phyloP scores from a whole-genome alignment of 1,140 invertebrate genomes.

The Oedothorax gibbosus region DNA sequence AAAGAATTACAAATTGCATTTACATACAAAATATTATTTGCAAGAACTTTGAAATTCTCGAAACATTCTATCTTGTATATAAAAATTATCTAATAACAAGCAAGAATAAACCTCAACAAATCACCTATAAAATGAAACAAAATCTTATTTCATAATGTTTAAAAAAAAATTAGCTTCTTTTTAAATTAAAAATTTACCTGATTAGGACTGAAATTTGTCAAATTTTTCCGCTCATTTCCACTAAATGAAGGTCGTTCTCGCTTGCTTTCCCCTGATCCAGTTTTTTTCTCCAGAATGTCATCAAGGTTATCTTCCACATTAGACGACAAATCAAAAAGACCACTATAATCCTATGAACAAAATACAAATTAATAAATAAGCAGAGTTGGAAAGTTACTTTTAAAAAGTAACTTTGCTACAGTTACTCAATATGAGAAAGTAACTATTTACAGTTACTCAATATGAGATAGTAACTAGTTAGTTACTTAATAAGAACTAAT shows the following conservation, averaged over 20 bases:
- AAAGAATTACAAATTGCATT: conserved; percentile 57
- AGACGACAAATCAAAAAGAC: conserved; percentile 77
- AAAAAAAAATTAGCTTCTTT: too few species aligned
- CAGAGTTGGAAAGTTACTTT: too few species aligned
- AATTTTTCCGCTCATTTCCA: conserved; percentile 71
- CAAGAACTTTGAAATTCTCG: too few species aligned
- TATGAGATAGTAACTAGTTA: too few species aligned
- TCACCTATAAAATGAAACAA: too few species aligned
- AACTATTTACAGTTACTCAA: too few species aligned
- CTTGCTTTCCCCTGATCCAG: conserved; percentile 55
- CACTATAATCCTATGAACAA: conserved; percentile 80
- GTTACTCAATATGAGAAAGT: background rate
- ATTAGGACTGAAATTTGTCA: conserved; percentile 85
- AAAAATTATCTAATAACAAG: background rate
- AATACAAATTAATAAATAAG: conserved; percentile 24
- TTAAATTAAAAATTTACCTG: conserved; percentile 72
- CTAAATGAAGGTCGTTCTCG: conserved; percentile 63
- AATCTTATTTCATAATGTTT: too few species aligned
- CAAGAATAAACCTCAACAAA: background rate
- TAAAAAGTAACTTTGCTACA: too few species aligned
- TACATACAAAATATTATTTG: conserved; percentile 40
- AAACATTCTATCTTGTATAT: background rate
- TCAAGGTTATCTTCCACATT: conserved; percentile 83
- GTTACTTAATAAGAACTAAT: too few species aligned
- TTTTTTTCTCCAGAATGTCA: conserved; percentile 70